These are phyloP conservation scores for Brachionus koreanus DNA, from an alignment of 1,140 invertebrate genomes.

Conservation along the genomic window DNA sequence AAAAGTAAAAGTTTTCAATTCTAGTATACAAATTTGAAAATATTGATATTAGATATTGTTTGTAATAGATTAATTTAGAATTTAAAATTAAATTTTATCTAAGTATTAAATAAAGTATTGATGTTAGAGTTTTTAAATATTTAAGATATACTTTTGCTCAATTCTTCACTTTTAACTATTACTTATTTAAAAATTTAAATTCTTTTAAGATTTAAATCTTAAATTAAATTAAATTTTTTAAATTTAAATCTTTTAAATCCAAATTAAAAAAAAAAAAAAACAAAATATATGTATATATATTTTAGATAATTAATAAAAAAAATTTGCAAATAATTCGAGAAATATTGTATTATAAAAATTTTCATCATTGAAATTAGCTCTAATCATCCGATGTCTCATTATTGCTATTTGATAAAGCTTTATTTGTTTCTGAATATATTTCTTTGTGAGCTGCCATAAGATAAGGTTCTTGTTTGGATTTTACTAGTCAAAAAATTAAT, in stretches of 20 bases:
- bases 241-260: too few relatives aligned
- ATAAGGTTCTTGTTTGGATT: conserved; percentile 43
- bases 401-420: conserved; percentile 21
- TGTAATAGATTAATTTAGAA: neutral
- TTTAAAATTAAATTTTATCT: too few relatives aligned
- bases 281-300: too few relatives aligned
- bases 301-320: too few relatives aligned
- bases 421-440: conserved; percentile 31
- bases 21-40: neutral
- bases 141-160: too few relatives aligned
- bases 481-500: conserved; percentile 28
- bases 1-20: neutral
- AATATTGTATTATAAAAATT: too few relatives aligned
- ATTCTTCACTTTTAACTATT: too few relatives aligned
- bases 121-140: neutral
- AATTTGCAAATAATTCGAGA: too few relatives aligned
- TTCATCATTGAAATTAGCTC: neutral
- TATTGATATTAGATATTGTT: neutral
- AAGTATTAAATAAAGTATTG: neutral
- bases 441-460: conserved; percentile 31
- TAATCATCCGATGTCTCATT: neutral
- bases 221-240: too few relatives aligned
- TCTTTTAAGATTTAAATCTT: too few relatives aligned
- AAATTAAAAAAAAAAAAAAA: too few relatives aligned
- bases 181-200: too few relatives aligned